Evolutionary conservation across 1,140 invertebrate species (phyloP).

Genomic region (Trichomalopsis sarcophagae): DNA sequence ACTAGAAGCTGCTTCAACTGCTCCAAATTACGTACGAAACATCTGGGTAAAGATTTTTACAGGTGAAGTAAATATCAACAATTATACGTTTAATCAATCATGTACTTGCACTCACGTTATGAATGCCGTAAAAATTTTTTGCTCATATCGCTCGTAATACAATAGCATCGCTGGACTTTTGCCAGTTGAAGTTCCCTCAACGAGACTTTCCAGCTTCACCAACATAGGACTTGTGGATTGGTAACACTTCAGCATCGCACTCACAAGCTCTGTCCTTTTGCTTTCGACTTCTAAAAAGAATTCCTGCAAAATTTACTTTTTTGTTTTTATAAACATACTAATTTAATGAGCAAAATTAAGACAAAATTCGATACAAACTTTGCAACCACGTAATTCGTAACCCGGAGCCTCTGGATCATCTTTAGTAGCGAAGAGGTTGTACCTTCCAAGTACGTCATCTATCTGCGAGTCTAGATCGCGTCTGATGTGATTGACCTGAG

Average conservation of each 20-base stretch:
- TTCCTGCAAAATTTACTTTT: slow-evolving; percentile 68
- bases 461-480: slow-evolving; percentile 81
- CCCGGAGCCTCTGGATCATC: slow-evolving; percentile 56
- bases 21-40: slow-evolving; percentile 81
- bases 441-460: slow-evolving; percentile 73
- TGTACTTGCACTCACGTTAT: slow-evolving; percentile 69
- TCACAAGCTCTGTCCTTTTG: slow-evolving; percentile 80
- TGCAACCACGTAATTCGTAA: slow-evolving; percentile 60
- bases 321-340: slow-evolving; percentile 18
- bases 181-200: slow-evolving; percentile 80
- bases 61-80: background rate
- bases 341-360: background rate
- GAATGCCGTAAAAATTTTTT: slow-evolving; percentile 79
- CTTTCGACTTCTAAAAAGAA: slow-evolving; percentile 82
- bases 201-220: slow-evolving; percentile 87
- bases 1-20: slow-evolving; percentile 80
- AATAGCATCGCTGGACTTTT: slow-evolving; percentile 79
- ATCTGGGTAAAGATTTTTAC: slow-evolving; percentile 33
- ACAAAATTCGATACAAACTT: slow-evolving; percentile 56
- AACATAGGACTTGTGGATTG: slow-evolving; percentile 84
- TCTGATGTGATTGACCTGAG: slow-evolving; percentile 86
- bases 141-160: slow-evolving; percentile 84
- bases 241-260: slow-evolving; percentile 82
- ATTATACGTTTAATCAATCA: background rate
- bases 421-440: slow-evolving; percentile 76